These are phyloP conservation scores for Drosophila sechellia DNA, from an alignment of 1,140 invertebrate species.

Conservation along the genomic window DNA sequence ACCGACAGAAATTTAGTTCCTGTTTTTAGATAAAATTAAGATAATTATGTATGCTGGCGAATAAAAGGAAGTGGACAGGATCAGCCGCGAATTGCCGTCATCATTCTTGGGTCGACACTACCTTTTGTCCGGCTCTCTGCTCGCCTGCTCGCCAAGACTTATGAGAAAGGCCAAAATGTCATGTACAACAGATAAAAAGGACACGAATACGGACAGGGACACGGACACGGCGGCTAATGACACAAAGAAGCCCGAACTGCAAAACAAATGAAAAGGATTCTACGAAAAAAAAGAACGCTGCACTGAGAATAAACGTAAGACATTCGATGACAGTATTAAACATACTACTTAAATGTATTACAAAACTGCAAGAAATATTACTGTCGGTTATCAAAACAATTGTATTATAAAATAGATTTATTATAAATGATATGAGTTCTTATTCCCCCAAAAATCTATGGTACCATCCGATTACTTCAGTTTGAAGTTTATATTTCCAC, in stretches of 20 bases:
- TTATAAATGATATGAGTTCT: too few species aligned
- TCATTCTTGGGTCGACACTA: conserved; percentile 67
- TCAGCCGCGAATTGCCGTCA: conserved; percentile 79
- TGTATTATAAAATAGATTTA: too few species aligned
- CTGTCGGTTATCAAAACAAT: too few species aligned
- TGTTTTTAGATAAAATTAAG: conserved; percentile 57
- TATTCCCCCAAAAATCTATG: too few species aligned
- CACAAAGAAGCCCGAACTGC: conserved; percentile 53
- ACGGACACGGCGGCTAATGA: conserved; percentile 71
- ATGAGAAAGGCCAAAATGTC: conserved; percentile 80
- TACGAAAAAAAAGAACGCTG: conserved; percentile 2
- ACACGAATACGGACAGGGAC: conserved; percentile 12
- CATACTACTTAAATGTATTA: too few species aligned
- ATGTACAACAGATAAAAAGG: conserved; percentile 81
- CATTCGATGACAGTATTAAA: too few species aligned
- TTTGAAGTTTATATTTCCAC: too few species aligned
- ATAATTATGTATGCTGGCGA: conserved; percentile 54
- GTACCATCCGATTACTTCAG: too few species aligned
- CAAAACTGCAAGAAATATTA: background rate
- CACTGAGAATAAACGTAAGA: background rate
- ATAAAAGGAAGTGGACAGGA: conserved; percentile 29
- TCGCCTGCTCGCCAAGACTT: conserved; percentile 61
- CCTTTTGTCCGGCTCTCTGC: conserved; percentile 60
- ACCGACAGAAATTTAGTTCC: conserved; percentile 7
- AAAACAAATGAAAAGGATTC: conserved; percentile 21